These are phyloP conservation scores for Latrodectus elegans DNA, from an alignment of 2,888 invertebrate genomes.

Conservation along the genomic window DNA sequence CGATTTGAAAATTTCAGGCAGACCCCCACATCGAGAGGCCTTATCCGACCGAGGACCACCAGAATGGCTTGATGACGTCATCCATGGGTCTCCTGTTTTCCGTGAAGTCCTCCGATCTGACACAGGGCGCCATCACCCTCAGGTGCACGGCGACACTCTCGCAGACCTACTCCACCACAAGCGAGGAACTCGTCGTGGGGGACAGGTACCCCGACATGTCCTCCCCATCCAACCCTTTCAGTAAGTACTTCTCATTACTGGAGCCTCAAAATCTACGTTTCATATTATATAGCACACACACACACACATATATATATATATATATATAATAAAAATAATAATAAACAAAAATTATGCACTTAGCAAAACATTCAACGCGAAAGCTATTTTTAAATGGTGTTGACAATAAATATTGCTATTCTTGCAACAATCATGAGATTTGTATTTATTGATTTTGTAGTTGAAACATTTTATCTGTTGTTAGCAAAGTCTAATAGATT, in stretches of 20 bases:
- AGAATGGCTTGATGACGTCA: constrained; percentile 37
- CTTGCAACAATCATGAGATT: neutral
- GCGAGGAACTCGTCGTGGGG: constrained; percentile 53
- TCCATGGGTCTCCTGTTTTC: constrained; percentile 35
- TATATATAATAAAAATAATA: too few relatives aligned
- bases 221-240: constrained; percentile 22
- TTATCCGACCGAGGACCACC: constrained; percentile 17
- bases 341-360: too few relatives aligned
- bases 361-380: too few relatives aligned
- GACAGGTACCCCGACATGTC: constrained; percentile 27
- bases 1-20: constrained; percentile 11
- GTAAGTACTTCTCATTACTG: constrained; percentile 7
- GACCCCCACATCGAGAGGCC: constrained; percentile 20
- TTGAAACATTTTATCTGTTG: too few relatives aligned
- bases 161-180: constrained; percentile 56
- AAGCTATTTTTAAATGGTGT: neutral
- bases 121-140: constrained; percentile 40
- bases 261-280: too few relatives aligned
- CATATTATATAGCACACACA: too few relatives aligned
- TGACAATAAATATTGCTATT: neutral
- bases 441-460: neutral
- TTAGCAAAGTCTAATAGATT: too few relatives aligned
- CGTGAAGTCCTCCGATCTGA: constrained; percentile 24
- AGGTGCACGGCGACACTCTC: constrained; percentile 49
- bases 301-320: too few relatives aligned